phyloP scores from a whole-genome alignment of 1,140 invertebrate species.

The Bombus polaris region DNA sequence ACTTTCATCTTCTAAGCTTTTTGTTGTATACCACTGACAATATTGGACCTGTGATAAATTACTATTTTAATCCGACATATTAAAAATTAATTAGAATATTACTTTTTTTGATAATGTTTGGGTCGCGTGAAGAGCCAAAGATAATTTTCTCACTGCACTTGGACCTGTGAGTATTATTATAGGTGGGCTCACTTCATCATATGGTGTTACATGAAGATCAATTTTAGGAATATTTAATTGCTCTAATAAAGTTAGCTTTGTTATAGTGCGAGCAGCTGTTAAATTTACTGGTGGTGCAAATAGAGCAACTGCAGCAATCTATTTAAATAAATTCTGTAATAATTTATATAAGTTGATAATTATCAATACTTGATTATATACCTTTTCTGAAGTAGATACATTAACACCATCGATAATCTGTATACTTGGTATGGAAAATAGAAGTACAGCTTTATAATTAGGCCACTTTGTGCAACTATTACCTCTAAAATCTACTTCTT shows the following conservation, averaged over 20 bases:
- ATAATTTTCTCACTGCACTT: constrained; percentile 65
- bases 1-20: constrained; percentile 40
- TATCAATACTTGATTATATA: constrained; percentile 28
- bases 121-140: constrained; percentile 53
- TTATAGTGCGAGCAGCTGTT: constrained; percentile 60
- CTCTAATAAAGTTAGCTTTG: constrained; percentile 72
- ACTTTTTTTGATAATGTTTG: constrained; percentile 64
- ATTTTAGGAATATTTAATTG: constrained; percentile 69
- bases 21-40: constrained; percentile 71
- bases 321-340: constrained; percentile 21
- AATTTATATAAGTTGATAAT: background rate
- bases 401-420: constrained; percentile 68
- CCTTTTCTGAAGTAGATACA: constrained; percentile 68
- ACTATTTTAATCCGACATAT: background rate
- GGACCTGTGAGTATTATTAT: constrained; percentile 72
- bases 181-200: constrained; percentile 67
- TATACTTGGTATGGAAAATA: constrained; percentile 69
- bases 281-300: constrained; percentile 68
- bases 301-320: constrained; percentile 65
- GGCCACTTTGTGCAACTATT: constrained; percentile 75
- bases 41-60: constrained; percentile 63
- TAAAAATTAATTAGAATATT: constrained; percentile 20
- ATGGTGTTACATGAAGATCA: constrained; percentile 64
- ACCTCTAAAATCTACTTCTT: constrained; percentile 70
- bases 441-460: constrained; percentile 71